Base-by-base conservation (phyloP, 2,888 invertebrate genomes). In the Sarcophaga rosellei region DNA sequence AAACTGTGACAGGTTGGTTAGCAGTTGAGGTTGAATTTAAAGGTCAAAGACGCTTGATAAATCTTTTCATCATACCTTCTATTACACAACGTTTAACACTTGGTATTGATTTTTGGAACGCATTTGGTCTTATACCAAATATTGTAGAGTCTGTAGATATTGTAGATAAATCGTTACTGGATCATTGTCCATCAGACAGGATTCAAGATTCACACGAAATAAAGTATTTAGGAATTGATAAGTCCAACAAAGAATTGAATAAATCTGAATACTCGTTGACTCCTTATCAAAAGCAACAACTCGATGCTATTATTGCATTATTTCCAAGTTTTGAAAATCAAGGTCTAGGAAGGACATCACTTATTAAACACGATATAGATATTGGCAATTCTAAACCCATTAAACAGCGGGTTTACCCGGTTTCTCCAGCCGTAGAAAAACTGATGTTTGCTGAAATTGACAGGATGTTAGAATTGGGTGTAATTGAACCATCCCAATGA, bases 381-480 rank as follows among this genome's bases (percentile, higher is more conserved):
- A 74, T 75, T 10, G 84, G 79, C 4, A 17, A 44, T 12, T 23
- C 84, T 0, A 75, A 63, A 17, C 68, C 75, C 6, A 75, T 84
- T 1, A 84, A 84, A 47, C 84, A 79, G n/a, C 20, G 79, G 17
- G 53, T 69, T 44, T 79, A 74, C 17, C 84, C 84, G 0, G 84
- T 74, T 11, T 77, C 72, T 1, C 74, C 73, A 2, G 74, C 74
- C 1, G 63, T 74, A 6, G 79, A 79, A 47, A 84, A 79, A 21
- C n/a, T 79, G 1, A 73, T 78, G 57, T 83, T 59, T 44, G 25
- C 12, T 1, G 79, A 84, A 62, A 59, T 83, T 1, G 76, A 82
- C 11, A 44, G 76, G 6, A 82, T 82, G n/a, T n/a, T 82, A 4
- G 47, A 47, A 12, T 47, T 47, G 66, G 35, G 65, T 11, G 65